Base-by-base conservation (phyloP, 2,888 invertebrate species). In the Autographa pulchrina region DNA sequence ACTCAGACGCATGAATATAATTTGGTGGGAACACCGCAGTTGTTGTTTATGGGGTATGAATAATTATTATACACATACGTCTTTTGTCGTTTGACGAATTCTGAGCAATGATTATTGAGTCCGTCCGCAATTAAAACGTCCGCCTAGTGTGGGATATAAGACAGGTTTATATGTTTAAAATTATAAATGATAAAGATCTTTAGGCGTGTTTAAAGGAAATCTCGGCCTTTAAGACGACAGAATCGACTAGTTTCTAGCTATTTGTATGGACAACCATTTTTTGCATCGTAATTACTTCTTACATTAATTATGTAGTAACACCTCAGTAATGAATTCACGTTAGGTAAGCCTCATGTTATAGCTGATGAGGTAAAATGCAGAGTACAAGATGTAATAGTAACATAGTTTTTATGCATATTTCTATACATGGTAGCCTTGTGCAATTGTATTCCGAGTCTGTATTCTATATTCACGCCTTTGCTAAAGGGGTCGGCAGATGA, bases 1-100 rank as follows among this genome's bases (percentile, higher is more conserved):
- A 62, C 58, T 74, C 56, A 25, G 14, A 41, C 59, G 60, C 54
- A 58, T 60, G 43, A 62, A 63, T 16, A 62, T 59, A n/a, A 38
- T 20, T 31, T 62, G 38, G 52, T 74, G 70, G 41, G 13, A 65
- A 54, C 32, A 54, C 43, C 35, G 67, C 4, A 52, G 38, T 9
- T 48, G 14, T 9, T 59, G 18, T 54, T n/a, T 65, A 9, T 56
- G 14, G 13, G 54, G 18, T 43, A n/a, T 65, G 25, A 56, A 13
- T 54, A 20, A 54, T 20, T 7, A 9, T 18, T 3, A 20, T 18
- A 8, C 18, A 54, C 20, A 9, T 56, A 25, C 20, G 13, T 11
- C 54, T 56, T 25, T 56, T 9, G 25, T 56, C 54, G 54, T 20
- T 25, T 20, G 20, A 11, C 11, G 11, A 20, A 56, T 20, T 25